Base-by-base conservation (phyloP, 64 coral and sea anemone species). In the Montipora capricornis region DNA sequence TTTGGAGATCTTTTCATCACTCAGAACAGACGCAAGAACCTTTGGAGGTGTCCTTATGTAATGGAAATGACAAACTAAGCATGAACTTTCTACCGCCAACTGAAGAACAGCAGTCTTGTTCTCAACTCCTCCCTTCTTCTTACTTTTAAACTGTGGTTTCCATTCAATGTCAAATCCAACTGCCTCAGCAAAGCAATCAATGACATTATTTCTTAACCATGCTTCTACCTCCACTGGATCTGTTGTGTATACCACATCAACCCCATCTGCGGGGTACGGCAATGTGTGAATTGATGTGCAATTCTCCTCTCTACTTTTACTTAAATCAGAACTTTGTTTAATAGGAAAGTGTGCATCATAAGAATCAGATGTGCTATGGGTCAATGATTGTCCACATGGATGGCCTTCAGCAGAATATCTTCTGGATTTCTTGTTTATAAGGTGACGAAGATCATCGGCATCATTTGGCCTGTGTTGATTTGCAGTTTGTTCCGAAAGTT, bases 121-220 rank as follows among this genome's bases (percentile, higher is more conserved):
- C 84, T 92, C 89, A 44, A 81, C 87, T 49, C 98, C 98, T 10
- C 98, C 98, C 9, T 89, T 9, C 85, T 99, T 96, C 60, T 96
- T 99, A 44, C 92, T 87, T 37, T 77, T 49, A 94, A 96, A 96
- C 84, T 99, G 98, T 1, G 98, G 98, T 75, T 87, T 98, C 98
- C 98, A 99, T 83, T 99, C 98, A 59, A 99, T 99, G 24, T 99
- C 98, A 8, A 99, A 94, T 73, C 98, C 98, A 66, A 99, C 14
- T 26, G 92, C 95, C n/a, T 26, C 19, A 7, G 68, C 67, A 4
- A 78, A 87, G 83, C 68, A 47, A 68, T 94, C 75, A 80, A 86
- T 92, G 9, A 99, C 57, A 79, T 99, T 95, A 49, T 96, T 96
- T 17, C 77, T 79, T 6, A 99, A 73, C 98, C 98, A 99, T 17